phyloP scores from a whole-genome alignment of 2,113 vertebrate species.

The Protomyctophum bolini region DNA sequence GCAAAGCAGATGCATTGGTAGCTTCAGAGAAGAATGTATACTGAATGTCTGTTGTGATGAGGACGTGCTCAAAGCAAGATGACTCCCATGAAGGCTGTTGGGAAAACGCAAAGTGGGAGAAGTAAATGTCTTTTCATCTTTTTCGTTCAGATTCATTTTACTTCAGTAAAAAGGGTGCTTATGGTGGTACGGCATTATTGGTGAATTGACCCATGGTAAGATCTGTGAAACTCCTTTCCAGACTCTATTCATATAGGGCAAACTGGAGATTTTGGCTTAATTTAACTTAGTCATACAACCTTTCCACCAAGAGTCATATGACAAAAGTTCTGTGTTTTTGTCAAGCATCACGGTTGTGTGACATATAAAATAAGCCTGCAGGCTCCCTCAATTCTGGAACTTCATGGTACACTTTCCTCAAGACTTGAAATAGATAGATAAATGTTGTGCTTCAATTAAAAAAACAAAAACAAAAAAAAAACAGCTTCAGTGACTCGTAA shows the following conservation, averaged over 20 bases:
- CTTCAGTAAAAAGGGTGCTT: constrained; percentile 44
- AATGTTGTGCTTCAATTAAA: constrained; percentile 69
- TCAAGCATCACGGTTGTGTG: too few relatives aligned
- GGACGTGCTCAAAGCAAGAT: constrained; percentile 51
- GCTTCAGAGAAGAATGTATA: constrained; percentile 76
- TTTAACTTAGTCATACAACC: too few relatives aligned
- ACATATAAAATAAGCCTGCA: constrained; percentile 8
- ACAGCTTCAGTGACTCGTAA: constrained; percentile 69
- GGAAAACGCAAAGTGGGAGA: constrained; percentile 35
- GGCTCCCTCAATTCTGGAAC: constrained; percentile 71
- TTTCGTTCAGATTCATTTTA: constrained; percentile 45
- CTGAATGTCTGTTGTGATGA: constrained; percentile 72
- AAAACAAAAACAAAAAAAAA: constrained; percentile 57
- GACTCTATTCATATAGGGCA: constrained; percentile 39
- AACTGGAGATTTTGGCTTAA: constrained; percentile 32
- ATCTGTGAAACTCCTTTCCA: constrained; percentile 60
- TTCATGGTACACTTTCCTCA: constrained; percentile 82
- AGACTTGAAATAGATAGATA: constrained; percentile 82
- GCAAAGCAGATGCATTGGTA: constrained; percentile 66
- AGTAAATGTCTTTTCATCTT: constrained; percentile 33
- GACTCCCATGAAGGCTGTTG: constrained; percentile 49
- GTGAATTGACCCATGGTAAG: constrained; percentile 54
- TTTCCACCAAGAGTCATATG: too few relatives aligned
- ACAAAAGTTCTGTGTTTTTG: too few relatives aligned
- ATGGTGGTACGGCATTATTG: constrained; percentile 62